Conservation (phyloP, 2,113 vertebrate genomes). For the Vulpes ferrilata region DNA sequence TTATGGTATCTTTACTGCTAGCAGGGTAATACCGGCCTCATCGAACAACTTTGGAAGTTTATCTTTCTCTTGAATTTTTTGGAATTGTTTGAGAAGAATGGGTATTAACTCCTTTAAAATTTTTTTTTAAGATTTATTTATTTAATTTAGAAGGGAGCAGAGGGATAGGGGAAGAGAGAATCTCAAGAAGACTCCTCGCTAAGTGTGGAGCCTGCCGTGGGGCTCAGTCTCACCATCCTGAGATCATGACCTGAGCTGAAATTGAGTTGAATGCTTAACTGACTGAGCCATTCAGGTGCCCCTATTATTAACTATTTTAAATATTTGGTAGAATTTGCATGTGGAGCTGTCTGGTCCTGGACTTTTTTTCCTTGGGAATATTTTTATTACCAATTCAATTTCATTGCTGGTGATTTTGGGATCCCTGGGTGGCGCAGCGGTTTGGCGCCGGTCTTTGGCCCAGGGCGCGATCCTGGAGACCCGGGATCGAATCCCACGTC, state of each 20-base stretch:
- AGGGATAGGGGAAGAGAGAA: background rate
- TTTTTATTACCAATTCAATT: background rate
- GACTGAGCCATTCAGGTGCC: background rate
- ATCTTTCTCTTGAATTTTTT: background rate
- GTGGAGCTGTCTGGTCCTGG: background rate
- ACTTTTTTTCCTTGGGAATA: background rate
- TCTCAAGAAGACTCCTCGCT: background rate
- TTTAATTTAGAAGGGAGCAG: background rate
- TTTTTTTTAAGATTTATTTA: background rate
- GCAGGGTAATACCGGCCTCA: background rate
- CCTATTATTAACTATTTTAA: background rate
- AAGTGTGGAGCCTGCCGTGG: background rate
- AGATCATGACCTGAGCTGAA: background rate
- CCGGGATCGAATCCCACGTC: too few relatives aligned
- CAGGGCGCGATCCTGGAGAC: too few relatives aligned
- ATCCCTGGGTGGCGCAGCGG: too few relatives aligned
- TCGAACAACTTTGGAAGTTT: background rate
- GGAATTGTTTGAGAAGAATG: background rate
- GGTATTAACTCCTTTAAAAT: background rate
- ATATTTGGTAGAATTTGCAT: background rate
- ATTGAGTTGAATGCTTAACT: background rate
- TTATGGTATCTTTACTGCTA: background rate
- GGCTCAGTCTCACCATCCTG: background rate
- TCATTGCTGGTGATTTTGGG: background rate
- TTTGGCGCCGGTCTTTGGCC: too few relatives aligned